phyloP scores from a whole-genome alignment of 2,888 invertebrate genomes.

The Athetis lepigone region DNA sequence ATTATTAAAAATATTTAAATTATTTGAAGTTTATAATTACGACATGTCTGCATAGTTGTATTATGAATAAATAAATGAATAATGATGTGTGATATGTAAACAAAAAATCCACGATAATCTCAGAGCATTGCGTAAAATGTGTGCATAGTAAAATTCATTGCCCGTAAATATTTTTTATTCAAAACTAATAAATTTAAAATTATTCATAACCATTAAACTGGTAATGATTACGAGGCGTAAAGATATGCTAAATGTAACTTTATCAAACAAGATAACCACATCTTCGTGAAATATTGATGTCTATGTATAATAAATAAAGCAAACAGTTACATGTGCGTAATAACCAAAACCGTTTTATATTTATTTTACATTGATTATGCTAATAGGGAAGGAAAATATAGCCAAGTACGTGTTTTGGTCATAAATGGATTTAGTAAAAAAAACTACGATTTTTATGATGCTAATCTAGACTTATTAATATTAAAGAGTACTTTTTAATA shows the following conservation, averaged over 20 bases:
- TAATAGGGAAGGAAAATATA: conserved; percentile 23
- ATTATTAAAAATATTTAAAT: neutral
- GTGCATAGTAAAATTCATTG: too few relatives aligned
- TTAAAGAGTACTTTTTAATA: neutral
- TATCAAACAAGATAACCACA: neutral
- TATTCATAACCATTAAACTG: too few relatives aligned
- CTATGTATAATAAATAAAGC: neutral
- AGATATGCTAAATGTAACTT: neutral
- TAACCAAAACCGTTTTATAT: conserved; percentile 3
- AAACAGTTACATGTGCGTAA: neutral
- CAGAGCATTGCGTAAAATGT: neutral
- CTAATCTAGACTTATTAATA: neutral
- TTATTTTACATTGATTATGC: neutral
- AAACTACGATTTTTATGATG: neutral
- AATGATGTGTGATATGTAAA: neutral
- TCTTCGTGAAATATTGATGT: conserved; percentile 2
- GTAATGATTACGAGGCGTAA: too few relatives aligned
- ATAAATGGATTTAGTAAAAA: neutral
- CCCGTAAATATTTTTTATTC: too few relatives aligned
- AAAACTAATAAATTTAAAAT: too few relatives aligned
- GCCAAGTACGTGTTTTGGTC: conserved; percentile 5
- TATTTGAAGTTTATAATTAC: neutral
- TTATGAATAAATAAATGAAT: neutral
- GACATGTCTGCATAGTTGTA: neutral
- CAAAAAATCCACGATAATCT: neutral